Percentiles rank a stretch among this genome's conserved stretches.
Conservation (phyloP, 2,113 vertebrate genomes). For the Todiramphus chloris region DNA sequence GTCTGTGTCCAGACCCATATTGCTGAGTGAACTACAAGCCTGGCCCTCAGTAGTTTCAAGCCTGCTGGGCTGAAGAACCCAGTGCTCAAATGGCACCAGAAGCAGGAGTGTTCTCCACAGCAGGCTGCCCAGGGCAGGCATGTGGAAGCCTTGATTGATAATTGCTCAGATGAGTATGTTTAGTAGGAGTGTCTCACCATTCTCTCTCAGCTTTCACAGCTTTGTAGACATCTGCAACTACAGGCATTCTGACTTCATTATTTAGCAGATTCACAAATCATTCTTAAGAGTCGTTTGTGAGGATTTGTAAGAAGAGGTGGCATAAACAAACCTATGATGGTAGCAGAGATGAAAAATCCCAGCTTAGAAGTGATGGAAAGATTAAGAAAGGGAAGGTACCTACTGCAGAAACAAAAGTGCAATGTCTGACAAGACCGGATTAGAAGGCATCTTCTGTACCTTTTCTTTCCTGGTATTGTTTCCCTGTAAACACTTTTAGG, state of each 20-base stretch:
- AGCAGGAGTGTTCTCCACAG: accelerated
- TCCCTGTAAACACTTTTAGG: not conserved
- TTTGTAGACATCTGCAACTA: not conserved
- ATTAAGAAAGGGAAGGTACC: not conserved
- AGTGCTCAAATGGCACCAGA: not conserved
- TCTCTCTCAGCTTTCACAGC: not conserved
- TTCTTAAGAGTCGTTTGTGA: not conserved
- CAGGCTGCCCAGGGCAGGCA: accelerated
- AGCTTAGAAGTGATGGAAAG: not conserved
- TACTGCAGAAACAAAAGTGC: not conserved
- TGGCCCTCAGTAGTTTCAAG: not conserved
- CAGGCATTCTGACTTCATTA: not conserved
- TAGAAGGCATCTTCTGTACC: not conserved
- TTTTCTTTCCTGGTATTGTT: not conserved
- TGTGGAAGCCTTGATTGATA: not conserved
- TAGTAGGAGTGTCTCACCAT: not conserved
- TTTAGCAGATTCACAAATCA: not conserved
- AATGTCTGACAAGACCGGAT: not conserved
- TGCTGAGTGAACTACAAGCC: not conserved
- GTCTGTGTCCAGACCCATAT: not conserved
- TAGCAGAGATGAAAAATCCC: not conserved
- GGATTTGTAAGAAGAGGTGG: not conserved
- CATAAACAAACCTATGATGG: not conserved
- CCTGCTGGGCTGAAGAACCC: not conserved
- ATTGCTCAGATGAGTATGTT: not conserved